Evolutionary conservation across 1,140 invertebrate species (phyloP), one percentile per base, ranked within the genome.

Genomic region (Drosophila suzukii): DNA sequence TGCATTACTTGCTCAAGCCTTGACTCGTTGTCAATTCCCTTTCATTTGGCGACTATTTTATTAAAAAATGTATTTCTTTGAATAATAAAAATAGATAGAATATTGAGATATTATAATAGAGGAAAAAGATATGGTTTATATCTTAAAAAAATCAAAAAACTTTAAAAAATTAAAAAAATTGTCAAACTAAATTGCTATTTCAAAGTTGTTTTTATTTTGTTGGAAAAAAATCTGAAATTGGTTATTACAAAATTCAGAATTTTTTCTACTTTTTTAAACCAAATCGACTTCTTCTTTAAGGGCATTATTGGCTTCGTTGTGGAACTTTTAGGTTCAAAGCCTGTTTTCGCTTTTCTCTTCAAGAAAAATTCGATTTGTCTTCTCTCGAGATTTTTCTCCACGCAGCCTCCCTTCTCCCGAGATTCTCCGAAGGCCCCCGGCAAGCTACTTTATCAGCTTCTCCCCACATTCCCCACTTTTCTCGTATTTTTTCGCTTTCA

Each of bases 381-480:
- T 61, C 43, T 30, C 41, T 53, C 32, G 15, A 43, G 47, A 63
- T 75, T 77, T 53, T 61, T 38, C 38, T 13, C 39, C 17, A 41
- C 39, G 34, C 36, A 32, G 15, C 24, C 43, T 15, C 7, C 38
- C 8, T 30, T 30, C 55, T 41, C 39, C 13, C 41, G 11, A 4
- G 32, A 36, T 8, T 20, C 39, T 43, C 47, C 32, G 46, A 15
- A 39, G 12, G 72, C 65, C 83, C 67, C 71, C 67, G 67, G 78
- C 78, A 71, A 88, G 77, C 83, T 83, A 77, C 80, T 88, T 80
- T 89, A 74, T 83, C 73, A 81, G 77, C 76, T 63, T 70, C 50
- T 71, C 57, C 63, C 56, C 27, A 44, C 60, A 65, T 68, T 39
- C 34, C 12, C 15, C 3, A 6, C 8, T 15, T 51, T 13, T 27